Evolutionary conservation across 1,140 invertebrate species (phyloP).

Genomic region (Tetraneura akinire): DNA sequence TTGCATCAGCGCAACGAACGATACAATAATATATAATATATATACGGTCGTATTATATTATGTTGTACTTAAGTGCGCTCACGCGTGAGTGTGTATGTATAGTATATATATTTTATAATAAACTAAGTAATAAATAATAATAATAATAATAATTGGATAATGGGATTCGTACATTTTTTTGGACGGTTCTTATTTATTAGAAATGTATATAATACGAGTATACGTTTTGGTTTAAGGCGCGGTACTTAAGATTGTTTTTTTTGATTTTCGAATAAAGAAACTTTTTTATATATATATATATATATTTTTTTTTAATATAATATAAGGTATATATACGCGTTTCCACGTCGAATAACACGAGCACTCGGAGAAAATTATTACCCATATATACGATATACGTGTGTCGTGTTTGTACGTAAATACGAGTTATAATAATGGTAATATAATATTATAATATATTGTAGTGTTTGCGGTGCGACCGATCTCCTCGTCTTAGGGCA

Average conservation of each 20-base stretch:
- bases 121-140: constrained; percentile 33
- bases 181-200: not conserved
- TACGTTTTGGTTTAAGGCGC: not conserved
- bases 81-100: too few relatives aligned
- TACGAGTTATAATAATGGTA: too few relatives aligned
- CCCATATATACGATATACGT: not conserved
- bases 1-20: not conserved
- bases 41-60: not conserved
- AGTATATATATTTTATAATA: constrained; percentile 1
- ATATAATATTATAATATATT: too few relatives aligned
- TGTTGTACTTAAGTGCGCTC: not conserved
- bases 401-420: too few relatives aligned
- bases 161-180: constrained; percentile 7
- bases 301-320: too few relatives aligned
- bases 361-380: not conserved
- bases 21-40: too few relatives aligned
- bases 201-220: too few relatives aligned
- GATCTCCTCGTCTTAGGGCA: not conserved
- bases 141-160: constrained; percentile 15
- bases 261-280: not conserved
- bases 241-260: not conserved
- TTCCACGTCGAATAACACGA: not conserved
- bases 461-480: not conserved
- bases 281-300: not conserved
- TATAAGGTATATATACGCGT: too few relatives aligned